A percentile compares a stretch with the other conserved stretches of the same genome.
phyloP scores from a whole-genome alignment of 2,113 vertebrate species.

The Halcyon malimbica region DNA sequence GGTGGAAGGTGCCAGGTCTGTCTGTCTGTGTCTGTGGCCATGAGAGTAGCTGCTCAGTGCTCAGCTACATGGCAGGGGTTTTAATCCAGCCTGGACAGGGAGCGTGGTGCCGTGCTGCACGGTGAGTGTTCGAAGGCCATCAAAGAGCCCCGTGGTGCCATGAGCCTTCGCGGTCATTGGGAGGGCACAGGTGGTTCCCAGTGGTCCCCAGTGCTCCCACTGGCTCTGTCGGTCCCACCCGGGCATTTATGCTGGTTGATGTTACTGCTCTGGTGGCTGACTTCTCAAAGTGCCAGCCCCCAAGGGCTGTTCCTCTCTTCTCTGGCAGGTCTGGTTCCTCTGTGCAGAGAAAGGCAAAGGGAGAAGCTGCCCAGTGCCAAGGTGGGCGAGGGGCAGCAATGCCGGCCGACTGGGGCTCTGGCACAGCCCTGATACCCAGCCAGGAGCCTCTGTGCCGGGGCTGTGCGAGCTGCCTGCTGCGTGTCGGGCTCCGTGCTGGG shows the following conservation, averaged over 20 bases:
- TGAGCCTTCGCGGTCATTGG: background rate
- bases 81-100: background rate
- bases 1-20: background rate
- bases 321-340: background rate
- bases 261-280: background rate
- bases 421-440: background rate
- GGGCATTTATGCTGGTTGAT: rapidly evolving
- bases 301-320: background rate
- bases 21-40: background rate
- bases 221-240: background rate
- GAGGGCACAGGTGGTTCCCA: background rate
- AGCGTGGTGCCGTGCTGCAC: rapidly evolving
- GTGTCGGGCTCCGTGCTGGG: rapidly evolving
- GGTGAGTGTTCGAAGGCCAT: background rate
- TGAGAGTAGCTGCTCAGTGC: background rate
- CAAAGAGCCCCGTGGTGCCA: background rate
- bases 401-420: rapidly evolving
- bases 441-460: background rate
- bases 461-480: background rate
- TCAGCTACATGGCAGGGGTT: background rate
- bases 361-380: background rate
- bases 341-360: rapidly evolving
- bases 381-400: rapidly evolving
- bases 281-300: background rate
- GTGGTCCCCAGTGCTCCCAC: background rate